Conservation (phyloP, 2,113 vertebrate genomes). For the Spilogale gracilis region DNA sequence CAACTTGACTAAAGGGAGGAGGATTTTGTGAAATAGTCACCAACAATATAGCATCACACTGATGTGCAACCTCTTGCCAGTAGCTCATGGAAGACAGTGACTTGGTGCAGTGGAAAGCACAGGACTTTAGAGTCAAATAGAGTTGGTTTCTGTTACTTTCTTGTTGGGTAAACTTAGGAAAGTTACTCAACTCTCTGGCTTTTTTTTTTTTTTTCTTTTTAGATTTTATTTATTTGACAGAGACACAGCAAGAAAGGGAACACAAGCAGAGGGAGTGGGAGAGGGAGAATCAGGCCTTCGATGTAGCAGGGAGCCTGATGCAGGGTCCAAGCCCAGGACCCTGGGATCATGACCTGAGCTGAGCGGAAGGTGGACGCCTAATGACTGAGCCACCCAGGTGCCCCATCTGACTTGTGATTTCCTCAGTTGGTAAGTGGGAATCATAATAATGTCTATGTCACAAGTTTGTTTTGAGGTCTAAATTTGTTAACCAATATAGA, state of each 20-base stretch:
- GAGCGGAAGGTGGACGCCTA: too few species aligned
- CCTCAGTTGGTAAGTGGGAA: not conserved
- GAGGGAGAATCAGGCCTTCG: too few species aligned
- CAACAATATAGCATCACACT: not conserved
- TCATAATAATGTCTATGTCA: slow-evolving; percentile 8
- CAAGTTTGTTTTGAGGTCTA: slow-evolving; percentile 53
- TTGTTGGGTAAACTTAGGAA: slow-evolving; percentile 44
- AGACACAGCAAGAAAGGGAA: too few species aligned
- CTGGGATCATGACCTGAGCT: too few species aligned
- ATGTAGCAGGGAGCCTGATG: too few species aligned
- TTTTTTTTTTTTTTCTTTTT: not conserved
- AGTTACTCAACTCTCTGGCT: slow-evolving; percentile 34
- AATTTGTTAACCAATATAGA: not conserved
- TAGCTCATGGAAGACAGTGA: not conserved
- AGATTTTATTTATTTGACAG: too few species aligned
- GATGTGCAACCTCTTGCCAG: not conserved
- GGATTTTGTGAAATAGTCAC: not conserved
- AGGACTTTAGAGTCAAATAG: not conserved
- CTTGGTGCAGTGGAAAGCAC: not conserved
- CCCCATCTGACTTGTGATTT: slow-evolving; percentile 22
- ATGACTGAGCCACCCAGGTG: too few species aligned
- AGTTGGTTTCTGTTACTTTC: slow-evolving; percentile 17
- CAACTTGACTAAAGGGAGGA: not conserved
- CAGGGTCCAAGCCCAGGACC: too few species aligned
- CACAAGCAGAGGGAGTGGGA: too few species aligned